Evolutionary conservation across 1,140 invertebrate genomes (phyloP).

Genomic region (Elysia chlorotica): DNA sequence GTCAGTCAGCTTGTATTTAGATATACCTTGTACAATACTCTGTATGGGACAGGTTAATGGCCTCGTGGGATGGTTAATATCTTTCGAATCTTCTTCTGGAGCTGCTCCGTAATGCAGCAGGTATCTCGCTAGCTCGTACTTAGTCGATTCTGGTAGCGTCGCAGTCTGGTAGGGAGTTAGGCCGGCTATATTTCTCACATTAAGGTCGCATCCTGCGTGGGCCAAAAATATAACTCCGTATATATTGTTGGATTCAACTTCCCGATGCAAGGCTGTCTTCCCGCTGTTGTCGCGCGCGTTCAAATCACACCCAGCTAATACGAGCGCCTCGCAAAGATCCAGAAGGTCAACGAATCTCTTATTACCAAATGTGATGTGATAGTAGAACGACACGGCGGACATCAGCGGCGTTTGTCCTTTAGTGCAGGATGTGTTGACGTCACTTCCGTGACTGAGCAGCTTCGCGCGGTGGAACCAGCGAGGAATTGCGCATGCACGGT

Average conservation of each 20-base stretch:
- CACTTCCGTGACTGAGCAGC: background rate
- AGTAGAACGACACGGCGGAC: background rate
- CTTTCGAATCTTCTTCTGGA: background rate
- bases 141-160: background rate
- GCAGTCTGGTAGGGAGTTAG: conserved; percentile 11
- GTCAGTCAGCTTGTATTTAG: background rate
- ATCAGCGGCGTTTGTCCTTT: background rate
- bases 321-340: conserved; percentile 10
- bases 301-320: conserved; percentile 7
- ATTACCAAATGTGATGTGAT: background rate
- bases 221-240: conserved; percentile 1
- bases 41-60: background rate
- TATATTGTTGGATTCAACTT: conserved; percentile 6
- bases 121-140: conserved; percentile 10
- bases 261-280: conserved; percentile 18
- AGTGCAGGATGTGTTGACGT: background rate
- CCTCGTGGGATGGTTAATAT: background rate
- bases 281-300: conserved; percentile 12
- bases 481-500: conserved; percentile 3
- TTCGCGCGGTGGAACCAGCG: background rate
- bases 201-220: conserved; percentile 11
- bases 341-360: conserved; percentile 2
- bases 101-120: conserved; percentile 13
- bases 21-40: background rate
- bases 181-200: background rate